These are phyloP conservation scores for Polymixis flavicincta DNA, from an alignment of 2,888 invertebrate genomes.

Conservation along the genomic window DNA sequence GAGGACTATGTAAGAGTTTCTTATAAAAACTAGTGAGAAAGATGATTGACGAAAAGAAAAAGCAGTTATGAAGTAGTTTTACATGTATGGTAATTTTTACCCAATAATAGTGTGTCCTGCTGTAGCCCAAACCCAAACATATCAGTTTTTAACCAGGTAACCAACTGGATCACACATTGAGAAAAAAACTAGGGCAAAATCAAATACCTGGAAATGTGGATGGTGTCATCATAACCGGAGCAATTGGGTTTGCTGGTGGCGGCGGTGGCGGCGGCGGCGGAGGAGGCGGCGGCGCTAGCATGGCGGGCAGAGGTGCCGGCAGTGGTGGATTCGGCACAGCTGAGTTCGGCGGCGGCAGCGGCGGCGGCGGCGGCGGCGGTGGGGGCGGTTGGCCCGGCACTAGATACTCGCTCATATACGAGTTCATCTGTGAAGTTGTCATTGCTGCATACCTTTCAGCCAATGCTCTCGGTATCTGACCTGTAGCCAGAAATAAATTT, in stretches of 20 bases:
- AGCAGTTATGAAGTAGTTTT: not conserved
- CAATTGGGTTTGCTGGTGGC: conserved; percentile 64
- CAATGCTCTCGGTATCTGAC: conserved; percentile 79
- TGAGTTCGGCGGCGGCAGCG: conserved; percentile 30
- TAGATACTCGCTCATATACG: conserved; percentile 53
- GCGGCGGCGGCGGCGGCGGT: conserved; percentile 69
- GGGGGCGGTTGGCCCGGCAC: conserved; percentile 50
- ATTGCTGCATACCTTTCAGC: conserved; percentile 79
- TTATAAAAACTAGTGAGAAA: not conserved
- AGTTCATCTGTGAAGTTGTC: conserved; percentile 57
- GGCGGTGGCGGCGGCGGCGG: conserved; percentile 69
- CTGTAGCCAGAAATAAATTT: conserved; percentile 75
- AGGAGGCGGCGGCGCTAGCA: conserved; percentile 58
- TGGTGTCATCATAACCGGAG: conserved; percentile 61
- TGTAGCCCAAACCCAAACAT: too few species aligned
- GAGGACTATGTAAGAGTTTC: not conserved
- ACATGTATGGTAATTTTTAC: not conserved
- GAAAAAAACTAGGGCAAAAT: not conserved
- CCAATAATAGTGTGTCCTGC: not conserved
- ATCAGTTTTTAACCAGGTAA: not conserved
- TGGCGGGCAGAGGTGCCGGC: conserved; percentile 54
- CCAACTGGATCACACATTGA: not conserved
- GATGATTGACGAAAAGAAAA: not conserved
- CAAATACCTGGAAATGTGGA: conserved; percentile 70
- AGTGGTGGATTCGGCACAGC: conserved; percentile 55